Percentiles rank a stretch among this genome's conserved stretches.
These are phyloP conservation scores for Ceratina calcarata DNA, from an alignment of 1,140 invertebrate species.

Conservation along the genomic window DNA sequence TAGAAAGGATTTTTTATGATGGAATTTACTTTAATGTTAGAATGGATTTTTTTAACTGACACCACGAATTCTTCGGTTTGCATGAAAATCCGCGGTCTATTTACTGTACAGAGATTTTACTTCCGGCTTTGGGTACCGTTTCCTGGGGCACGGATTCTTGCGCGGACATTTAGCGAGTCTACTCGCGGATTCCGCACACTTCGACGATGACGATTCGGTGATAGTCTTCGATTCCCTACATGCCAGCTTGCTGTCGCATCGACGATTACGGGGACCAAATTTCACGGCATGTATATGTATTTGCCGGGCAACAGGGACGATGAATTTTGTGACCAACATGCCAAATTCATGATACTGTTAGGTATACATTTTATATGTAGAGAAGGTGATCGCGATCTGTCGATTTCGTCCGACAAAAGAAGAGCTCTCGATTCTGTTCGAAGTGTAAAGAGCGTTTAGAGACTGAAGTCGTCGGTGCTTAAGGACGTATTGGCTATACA, in stretches of 20 bases:
- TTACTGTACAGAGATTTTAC: slow-evolving; percentile 23
- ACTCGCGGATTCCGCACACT: slow-evolving; percentile 8
- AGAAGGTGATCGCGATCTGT: neutral
- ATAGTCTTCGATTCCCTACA: neutral
- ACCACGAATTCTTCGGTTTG: too few relatives aligned
- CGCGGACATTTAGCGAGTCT: slow-evolving; percentile 31
- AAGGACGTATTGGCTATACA: too few relatives aligned
- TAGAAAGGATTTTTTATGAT: too few relatives aligned
- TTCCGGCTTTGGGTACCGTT: slow-evolving; percentile 1
- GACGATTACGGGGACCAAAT: neutral
- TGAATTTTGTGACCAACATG: slow-evolving; percentile 61
- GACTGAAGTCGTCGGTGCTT: too few relatives aligned
- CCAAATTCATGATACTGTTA: slow-evolving; percentile 23
- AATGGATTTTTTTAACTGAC: too few relatives aligned
- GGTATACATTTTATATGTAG: neutral
- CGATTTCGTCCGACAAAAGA: neutral
- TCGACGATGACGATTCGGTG: neutral
- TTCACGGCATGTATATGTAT: slow-evolving; percentile 9
- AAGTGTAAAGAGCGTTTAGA: too few relatives aligned
- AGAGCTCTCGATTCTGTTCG: neutral
- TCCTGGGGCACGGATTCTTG: neutral
- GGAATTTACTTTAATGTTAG: too few relatives aligned
- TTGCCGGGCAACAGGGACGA: slow-evolving; percentile 17
- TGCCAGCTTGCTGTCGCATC: neutral
- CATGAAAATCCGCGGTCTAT: too few relatives aligned